These are phyloP conservation scores for Mythimna loreyi DNA, from an alignment of 2,888 invertebrate species.

Conservation along the genomic window DNA sequence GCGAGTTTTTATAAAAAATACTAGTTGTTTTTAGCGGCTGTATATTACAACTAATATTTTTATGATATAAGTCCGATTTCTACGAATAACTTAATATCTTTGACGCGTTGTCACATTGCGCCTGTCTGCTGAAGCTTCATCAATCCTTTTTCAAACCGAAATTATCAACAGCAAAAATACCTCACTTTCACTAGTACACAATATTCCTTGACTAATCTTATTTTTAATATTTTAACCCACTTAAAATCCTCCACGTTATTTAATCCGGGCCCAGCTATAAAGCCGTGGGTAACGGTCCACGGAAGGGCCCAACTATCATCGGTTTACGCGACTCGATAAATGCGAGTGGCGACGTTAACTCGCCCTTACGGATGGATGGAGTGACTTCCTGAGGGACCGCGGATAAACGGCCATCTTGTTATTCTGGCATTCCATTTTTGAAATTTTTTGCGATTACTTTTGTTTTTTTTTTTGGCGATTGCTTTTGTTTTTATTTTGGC, in stretches of 20 bases:
- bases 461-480: neutral
- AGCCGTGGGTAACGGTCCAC: constrained; percentile 59
- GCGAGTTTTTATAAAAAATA: too few species aligned
- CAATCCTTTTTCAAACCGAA: neutral
- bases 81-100: neutral
- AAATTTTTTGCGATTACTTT: neutral
- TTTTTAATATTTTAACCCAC: constrained; percentile 15
- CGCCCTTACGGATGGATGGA: constrained; percentile 50
- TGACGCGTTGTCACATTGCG: neutral
- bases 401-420: constrained; percentile 22
- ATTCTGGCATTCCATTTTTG: constrained; percentile 29
- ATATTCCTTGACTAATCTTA: neutral
- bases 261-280: constrained; percentile 59
- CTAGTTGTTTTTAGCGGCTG: too few species aligned
- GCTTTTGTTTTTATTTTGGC: too few species aligned
- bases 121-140: neutral
- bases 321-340: constrained; percentile 74
- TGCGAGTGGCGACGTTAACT: constrained; percentile 60
- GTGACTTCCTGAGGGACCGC: constrained; percentile 46
- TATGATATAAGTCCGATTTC: neutral
- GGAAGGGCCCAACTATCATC: constrained; percentile 72
- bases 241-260: constrained; percentile 46
- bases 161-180: neutral
- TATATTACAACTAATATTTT: too few species aligned
- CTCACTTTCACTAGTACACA: too few species aligned